Evolutionary conservation across 64 coral and sea anemone species (phyloP).

Genomic region (Astreopora myriophthalma): DNA sequence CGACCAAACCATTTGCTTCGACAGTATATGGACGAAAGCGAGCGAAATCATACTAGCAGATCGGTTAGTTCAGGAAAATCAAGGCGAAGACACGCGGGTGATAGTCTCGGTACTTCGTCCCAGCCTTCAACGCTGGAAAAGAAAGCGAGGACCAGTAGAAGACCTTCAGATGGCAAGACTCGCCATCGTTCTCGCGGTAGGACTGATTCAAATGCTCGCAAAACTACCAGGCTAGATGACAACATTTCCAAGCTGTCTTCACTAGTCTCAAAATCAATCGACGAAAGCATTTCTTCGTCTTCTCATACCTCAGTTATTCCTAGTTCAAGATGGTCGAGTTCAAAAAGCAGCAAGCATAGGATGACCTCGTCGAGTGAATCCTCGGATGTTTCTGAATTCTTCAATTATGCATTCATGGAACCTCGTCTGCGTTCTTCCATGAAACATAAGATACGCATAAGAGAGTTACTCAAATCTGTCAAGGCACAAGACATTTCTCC

Average conservation of each 20-base stretch:
- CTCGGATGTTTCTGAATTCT: conserved; percentile 17
- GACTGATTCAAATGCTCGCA: not conserved
- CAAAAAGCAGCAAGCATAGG: not conserved
- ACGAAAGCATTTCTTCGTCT: conserved; percentile 18
- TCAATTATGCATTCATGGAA: conserved; percentile 42
- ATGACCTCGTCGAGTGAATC: conserved; percentile 6
- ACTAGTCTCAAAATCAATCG: not conserved
- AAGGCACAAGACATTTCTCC: conserved; percentile 20
- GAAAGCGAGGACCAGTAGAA: not conserved
- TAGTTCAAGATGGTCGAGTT: not conserved
- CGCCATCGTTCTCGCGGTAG: not conserved
- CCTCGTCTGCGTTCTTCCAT: conserved; percentile 13
- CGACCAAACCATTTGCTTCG: not conserved
- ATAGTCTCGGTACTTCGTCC: not conserved
- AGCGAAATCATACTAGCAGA: not conserved
- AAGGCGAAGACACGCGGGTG: not conserved
- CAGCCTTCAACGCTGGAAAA: not conserved
- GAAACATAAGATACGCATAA: not conserved
- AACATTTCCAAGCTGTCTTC: conserved; percentile 21
- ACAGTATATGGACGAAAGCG: not conserved
- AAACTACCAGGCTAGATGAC: not conserved
- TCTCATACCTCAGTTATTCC: not conserved
- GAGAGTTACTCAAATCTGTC: conserved; percentile 25
- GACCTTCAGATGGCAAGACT: not conserved
- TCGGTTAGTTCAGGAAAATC: not conserved